Conservation (phyloP, 1,140 invertebrate genomes). For the Coptotermes formosanus region DNA sequence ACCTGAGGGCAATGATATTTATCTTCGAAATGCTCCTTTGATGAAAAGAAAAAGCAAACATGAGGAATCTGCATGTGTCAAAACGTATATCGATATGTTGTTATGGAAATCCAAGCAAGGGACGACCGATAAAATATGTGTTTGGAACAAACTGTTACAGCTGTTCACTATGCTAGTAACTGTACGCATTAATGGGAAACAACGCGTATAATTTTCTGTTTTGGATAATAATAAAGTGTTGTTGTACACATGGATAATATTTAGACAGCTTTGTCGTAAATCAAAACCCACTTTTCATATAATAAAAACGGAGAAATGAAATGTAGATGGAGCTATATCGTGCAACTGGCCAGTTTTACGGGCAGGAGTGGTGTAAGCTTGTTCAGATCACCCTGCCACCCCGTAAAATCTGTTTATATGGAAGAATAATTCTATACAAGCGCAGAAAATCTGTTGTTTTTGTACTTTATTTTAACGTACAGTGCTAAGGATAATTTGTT, state of each 20-base stretch:
- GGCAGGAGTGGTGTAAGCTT: neutral
- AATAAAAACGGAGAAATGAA: neutral
- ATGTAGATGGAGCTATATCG: neutral
- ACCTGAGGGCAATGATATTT: neutral
- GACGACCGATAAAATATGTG: neutral
- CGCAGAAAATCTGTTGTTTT: too few species aligned
- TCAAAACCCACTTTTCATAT: neutral
- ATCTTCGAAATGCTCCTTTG: neutral
- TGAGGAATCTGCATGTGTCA: neutral
- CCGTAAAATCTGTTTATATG: too few species aligned
- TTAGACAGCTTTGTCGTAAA: conserved; percentile 9
- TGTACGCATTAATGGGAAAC: neutral
- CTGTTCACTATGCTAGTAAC: neutral
- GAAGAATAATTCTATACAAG: too few species aligned
- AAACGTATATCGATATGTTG: neutral
- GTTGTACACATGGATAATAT: neutral
- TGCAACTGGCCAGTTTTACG: neutral
- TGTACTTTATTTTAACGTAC: too few species aligned
- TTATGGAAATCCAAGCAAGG: conserved; percentile 1
- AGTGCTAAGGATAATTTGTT: too few species aligned
- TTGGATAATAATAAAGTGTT: neutral
- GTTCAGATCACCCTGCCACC: too few species aligned
- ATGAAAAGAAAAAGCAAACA: neutral
- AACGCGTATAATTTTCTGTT: neutral
- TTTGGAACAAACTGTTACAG: neutral